Conservation (phyloP, 1,140 invertebrate species). For the Drosophila gunungcola region DNA sequence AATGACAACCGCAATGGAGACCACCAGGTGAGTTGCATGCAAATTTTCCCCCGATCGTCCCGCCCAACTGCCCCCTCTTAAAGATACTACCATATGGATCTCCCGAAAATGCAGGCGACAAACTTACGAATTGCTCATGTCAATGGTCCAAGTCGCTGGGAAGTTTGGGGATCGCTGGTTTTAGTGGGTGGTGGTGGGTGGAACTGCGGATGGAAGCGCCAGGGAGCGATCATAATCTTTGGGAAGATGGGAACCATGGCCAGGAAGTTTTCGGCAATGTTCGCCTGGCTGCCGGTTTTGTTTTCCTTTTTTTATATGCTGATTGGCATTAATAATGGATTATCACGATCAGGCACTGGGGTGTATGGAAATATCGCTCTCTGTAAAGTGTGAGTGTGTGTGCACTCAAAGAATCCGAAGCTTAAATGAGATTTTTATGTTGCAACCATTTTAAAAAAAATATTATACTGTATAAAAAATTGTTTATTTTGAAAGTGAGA, state of each 20-base stretch:
- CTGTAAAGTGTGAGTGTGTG: slow-evolving; percentile 32
- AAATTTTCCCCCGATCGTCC: slow-evolving; percentile 45
- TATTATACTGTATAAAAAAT: no score
- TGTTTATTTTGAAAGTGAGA: no score
- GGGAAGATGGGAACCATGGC: slow-evolving; percentile 46
- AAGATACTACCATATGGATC: not conserved
- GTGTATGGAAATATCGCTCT: slow-evolving; percentile 78
- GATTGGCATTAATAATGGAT: slow-evolving; percentile 85
- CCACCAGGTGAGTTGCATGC: slow-evolving; percentile 75
- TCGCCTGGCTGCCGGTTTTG: slow-evolving; percentile 36
- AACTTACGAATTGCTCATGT: slow-evolving; percentile 84
- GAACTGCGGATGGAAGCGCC: slow-evolving; percentile 58
- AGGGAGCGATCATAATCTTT: slow-evolving; percentile 68
- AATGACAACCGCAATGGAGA: slow-evolving; percentile 78
- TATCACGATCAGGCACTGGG: slow-evolving; percentile 75
- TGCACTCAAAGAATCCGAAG: slow-evolving; percentile 16
- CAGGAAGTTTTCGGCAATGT: slow-evolving; percentile 54
- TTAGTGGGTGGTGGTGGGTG: slow-evolving; percentile 17
- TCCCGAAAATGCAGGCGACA: slow-evolving; percentile 72
- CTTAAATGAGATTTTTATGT: no score
- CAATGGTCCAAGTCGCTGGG: slow-evolving; percentile 42
- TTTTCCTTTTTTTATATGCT: slow-evolving; percentile 72
- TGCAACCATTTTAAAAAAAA: no score
- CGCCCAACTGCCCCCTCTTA: not conserved
- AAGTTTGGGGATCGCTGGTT: slow-evolving; percentile 8